Percentiles rank a stretch among this genome's conserved stretches.
These are phyloP conservation scores for Meta bourneti DNA, from an alignment of 2,888 invertebrate genomes.

Conservation along the genomic window DNA sequence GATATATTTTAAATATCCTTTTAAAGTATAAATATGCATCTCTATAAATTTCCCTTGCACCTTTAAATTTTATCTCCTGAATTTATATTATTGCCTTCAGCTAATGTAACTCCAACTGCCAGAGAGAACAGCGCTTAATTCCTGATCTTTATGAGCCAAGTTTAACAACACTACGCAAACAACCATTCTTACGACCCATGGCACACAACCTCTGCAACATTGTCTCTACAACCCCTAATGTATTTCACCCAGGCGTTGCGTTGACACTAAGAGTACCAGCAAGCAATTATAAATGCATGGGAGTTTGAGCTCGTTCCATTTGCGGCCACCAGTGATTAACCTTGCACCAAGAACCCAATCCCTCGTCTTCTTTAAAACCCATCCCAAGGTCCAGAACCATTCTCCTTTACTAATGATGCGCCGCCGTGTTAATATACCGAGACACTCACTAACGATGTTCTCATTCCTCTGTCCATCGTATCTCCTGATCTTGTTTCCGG, in stretches of 20 bases:
- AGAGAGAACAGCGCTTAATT: background rate
- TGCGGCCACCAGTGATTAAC: constrained; percentile 45
- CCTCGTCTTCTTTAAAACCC: constrained; percentile 19
- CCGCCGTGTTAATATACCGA: constrained; percentile 44
- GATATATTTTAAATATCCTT: too few species aligned
- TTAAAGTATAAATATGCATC: too few species aligned
- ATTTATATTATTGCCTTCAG: background rate
- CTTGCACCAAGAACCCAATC: background rate
- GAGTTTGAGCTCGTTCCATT: constrained; percentile 21
- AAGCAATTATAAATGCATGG: constrained; percentile 24
- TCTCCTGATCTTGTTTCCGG: constrained; percentile 55
- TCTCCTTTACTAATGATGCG: constrained; percentile 43
- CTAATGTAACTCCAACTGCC: background rate
- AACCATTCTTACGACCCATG: background rate
- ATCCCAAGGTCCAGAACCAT: constrained; percentile 17
- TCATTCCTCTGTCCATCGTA: constrained; percentile 30
- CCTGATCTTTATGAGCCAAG: background rate
- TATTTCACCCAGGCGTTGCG: background rate
- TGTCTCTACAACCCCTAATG: background rate
- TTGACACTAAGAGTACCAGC: background rate
- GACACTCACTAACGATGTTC: constrained; percentile 49
- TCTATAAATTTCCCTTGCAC: too few species aligned
- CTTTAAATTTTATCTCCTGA: too few species aligned
- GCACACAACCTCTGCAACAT: background rate
- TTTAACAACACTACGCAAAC: background rate